phyloP scores from a whole-genome alignment of 1,140 invertebrate genomes.

The Potamilus streckersoni region DNA sequence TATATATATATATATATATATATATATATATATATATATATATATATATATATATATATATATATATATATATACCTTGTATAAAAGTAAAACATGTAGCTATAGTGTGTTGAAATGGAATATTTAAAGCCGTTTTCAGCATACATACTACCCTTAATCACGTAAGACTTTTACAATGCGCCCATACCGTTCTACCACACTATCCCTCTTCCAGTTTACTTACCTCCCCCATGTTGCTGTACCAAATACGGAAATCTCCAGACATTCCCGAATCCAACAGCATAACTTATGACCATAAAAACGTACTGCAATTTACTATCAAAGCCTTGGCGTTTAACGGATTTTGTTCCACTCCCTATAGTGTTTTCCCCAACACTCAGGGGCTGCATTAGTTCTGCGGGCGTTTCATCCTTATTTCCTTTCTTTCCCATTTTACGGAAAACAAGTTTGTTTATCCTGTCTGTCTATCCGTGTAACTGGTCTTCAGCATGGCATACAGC shows the following conservation, averaged over 20 bases:
- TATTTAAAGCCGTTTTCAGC: not conserved
- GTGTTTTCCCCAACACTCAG: slow-evolving; percentile 9
- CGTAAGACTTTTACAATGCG: slow-evolving; percentile 1
- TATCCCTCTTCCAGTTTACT: slow-evolving; percentile 16
- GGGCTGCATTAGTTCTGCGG: slow-evolving; percentile 19
- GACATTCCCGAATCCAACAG: slow-evolving; percentile 62
- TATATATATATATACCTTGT: too few relatives aligned
- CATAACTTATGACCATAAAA: slow-evolving; percentile 62
- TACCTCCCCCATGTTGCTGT: slow-evolving; percentile 60
- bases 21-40: too few relatives aligned
- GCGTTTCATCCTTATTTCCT: slow-evolving; percentile 10
- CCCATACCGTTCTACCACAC: not conserved
- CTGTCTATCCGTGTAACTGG: too few relatives aligned
- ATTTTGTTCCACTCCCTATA: slow-evolving; percentile 8
- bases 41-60: too few relatives aligned
- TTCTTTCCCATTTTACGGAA: slow-evolving; percentile 12
- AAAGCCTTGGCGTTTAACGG: slow-evolving; percentile 37
- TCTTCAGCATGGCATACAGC: too few relatives aligned
- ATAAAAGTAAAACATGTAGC: too few relatives aligned
- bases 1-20: too few relatives aligned
- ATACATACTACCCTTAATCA: not conserved
- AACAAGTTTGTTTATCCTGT: too few relatives aligned
- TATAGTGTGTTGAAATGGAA: not conserved
- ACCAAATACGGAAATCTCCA: slow-evolving; percentile 64
- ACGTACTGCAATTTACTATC: slow-evolving; percentile 60